Conservation (phyloP, 2,113 vertebrate genomes). For the Erythrolamprus reginae region DNA sequence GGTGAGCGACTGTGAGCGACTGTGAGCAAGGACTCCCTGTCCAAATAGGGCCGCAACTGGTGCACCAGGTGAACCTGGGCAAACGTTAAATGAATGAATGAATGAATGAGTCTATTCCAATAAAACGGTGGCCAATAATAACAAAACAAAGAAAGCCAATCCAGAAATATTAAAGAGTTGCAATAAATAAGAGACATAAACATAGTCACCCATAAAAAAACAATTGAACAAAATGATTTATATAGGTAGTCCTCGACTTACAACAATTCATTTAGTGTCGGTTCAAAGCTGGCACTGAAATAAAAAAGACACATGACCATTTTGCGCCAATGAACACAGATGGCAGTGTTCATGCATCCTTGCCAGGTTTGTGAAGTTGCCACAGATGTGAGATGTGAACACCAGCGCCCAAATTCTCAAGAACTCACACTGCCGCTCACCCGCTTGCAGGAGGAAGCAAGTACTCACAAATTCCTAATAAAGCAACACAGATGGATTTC, state of each 20-base stretch:
- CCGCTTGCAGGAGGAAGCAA: background rate
- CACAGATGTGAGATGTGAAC: background rate
- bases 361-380: background rate
- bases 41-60: too few species aligned
- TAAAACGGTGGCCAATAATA: background rate
- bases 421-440: background rate
- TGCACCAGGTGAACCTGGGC: too few species aligned
- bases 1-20: too few species aligned
- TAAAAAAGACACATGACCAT: background rate
- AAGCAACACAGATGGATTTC: background rate
- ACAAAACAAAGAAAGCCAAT: background rate
- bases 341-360: background rate
- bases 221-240: background rate
- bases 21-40: too few species aligned
- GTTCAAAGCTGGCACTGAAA: background rate
- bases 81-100: too few species aligned
- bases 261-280: background rate
- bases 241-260: background rate
- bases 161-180: background rate
- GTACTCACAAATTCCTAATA: background rate
- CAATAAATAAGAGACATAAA: background rate
- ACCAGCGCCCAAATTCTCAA: background rate
- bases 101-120: too few species aligned
- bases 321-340: background rate
- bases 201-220: background rate